phyloP scores from a whole-genome alignment of 2,888 invertebrate species.

The Phyto melanocephala region DNA sequence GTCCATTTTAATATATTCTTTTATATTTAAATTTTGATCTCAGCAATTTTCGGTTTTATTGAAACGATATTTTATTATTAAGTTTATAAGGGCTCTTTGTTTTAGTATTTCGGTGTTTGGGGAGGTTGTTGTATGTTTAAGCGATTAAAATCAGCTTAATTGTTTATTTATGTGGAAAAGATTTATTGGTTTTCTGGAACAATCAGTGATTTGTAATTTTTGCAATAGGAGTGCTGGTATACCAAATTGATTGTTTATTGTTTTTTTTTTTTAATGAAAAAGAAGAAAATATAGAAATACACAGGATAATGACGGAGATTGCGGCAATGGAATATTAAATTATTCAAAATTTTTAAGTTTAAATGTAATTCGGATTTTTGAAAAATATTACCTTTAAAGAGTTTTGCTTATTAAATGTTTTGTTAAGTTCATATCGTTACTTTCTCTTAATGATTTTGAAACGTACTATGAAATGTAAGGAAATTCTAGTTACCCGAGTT shows the following conservation, averaged over 20 bases:
- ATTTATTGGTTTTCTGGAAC: slow-evolving; percentile 45
- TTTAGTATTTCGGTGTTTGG: slow-evolving; percentile 3
- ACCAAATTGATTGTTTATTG: not conserved
- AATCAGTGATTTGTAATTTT: slow-evolving; percentile 27
- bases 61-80: slow-evolving; percentile 38
- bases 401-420: too few relatives aligned
- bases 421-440: too few relatives aligned
- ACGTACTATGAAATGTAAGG: too few relatives aligned
- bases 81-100: slow-evolving; percentile 52
- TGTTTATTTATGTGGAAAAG: slow-evolving; percentile 52
- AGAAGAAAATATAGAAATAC: not conserved
- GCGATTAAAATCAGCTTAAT: slow-evolving; percentile 49
- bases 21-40: slow-evolving; percentile 1
- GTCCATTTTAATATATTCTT: not conserved
- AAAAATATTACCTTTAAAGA: too few relatives aligned
- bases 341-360: not conserved
- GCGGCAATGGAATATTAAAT: not conserved
- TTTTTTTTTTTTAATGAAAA: not conserved
- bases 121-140: slow-evolving; percentile 29
- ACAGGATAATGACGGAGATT: slow-evolving; percentile 14
- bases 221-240: slow-evolving; percentile 6
- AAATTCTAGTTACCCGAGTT: too few relatives aligned
- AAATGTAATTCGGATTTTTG: not conserved
- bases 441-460: too few relatives aligned
- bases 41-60: slow-evolving; percentile 9